These are phyloP conservation scores for Drosophila persimilis DNA, from an alignment of 1,140 invertebrate genomes.

Conservation along the genomic window DNA sequence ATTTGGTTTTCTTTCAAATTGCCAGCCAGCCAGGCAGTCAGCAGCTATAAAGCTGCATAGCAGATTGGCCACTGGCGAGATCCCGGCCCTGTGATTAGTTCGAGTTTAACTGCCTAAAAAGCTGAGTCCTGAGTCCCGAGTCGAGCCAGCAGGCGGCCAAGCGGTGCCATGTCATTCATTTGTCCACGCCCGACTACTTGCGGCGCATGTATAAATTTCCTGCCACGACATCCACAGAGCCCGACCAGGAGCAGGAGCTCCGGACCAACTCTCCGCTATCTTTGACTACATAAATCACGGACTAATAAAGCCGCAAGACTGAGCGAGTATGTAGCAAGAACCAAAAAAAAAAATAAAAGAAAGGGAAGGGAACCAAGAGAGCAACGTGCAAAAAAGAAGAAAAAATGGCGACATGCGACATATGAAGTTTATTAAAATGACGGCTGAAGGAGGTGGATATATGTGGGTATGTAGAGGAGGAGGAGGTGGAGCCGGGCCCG, in stretches of 20 bases:
- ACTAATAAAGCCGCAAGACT: constrained; percentile 81
- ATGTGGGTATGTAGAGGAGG: constrained; percentile 15
- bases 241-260: constrained; percentile 14
- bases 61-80: constrained; percentile 56
- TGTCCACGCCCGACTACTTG: constrained; percentile 78
- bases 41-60: constrained; percentile 76
- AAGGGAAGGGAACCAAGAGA: constrained; percentile 35
- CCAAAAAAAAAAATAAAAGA: constrained; percentile 20
- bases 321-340: constrained; percentile 39
- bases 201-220: constrained; percentile 73
- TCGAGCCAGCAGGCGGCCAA: constrained; percentile 29
- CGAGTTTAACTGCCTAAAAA: constrained; percentile 72
- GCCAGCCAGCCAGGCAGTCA: constrained; percentile 13
- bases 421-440: constrained; percentile 82
- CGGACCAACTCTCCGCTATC: constrained; percentile 66
- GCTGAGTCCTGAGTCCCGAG: constrained; percentile 15
- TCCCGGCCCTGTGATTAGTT: constrained; percentile 72
- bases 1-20: constrained; percentile 68
- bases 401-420: constrained; percentile 80
- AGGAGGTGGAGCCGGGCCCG: constrained; percentile 8
- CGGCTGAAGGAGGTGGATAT: constrained; percentile 50
- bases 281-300: constrained; percentile 80
- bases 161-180: constrained; percentile 77
- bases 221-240: constrained; percentile 60
- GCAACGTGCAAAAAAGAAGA: constrained; percentile 51